Evolutionary conservation across 2,797 vertebrate genomes (phyloP), one percentile per base, ranked within the genome.

Genomic region (Nasua narica): DNA sequence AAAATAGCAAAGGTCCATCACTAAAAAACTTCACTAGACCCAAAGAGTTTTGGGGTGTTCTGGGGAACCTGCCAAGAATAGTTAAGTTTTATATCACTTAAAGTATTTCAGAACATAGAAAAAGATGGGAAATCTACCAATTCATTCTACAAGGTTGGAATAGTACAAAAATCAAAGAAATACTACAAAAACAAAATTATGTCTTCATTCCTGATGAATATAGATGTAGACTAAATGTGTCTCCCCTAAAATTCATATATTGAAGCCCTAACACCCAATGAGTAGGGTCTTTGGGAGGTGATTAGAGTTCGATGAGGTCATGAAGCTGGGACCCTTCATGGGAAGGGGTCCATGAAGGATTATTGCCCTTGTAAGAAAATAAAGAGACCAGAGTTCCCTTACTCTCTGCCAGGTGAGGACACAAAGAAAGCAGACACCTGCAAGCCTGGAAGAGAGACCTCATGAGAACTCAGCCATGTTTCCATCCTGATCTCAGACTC

Each of bases 391-490:
- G 58, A 58, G 58, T 2, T 25, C 37, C 1, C 62, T 50, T 1
- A 8, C 52, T 37, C 13, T 83, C 32, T 11, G 7, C 48, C 48
- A 4, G 2, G 3, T 14, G 32, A 58, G 50, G 25, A 40, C 88
- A 43, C 2, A 5, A 9, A 0, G 2, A 29, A 60, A 48, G 81
- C 52, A 50, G 15, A 27, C n/a, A 21, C 37, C 27, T 5, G 5
- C n/a, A 16, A 12, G 12, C 7, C 35, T 62, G 6, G 52, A 46
- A 19, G 43, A 12, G 35, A 11, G 7, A 23, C 40, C 69, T 48
- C 15, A 5, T 50, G n/a, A 23, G 58, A 13, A 52, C 27, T 12
- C 0, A 25, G 19, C 40, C 7, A 0, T 1, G 8, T 32, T 2
- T n/a, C 7, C 8, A 14, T 15, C 72, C n/a, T 7, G 19, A 43